These are phyloP conservation scores for Plagiodera versicolora DNA, from an alignment of 2,888 invertebrate genomes.

Conservation along the genomic window DNA sequence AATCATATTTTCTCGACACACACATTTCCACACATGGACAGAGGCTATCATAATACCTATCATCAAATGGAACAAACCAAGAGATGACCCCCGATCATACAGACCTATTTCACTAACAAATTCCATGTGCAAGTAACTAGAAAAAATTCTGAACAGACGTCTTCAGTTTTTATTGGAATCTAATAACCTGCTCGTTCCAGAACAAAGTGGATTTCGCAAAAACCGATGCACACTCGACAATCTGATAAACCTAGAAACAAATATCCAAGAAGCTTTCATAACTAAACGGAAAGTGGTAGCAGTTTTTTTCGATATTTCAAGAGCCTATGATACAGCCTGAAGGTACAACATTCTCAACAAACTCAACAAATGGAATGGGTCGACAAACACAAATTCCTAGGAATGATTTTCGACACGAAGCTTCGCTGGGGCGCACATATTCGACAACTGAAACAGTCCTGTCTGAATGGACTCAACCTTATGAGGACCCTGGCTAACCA, in stretches of 20 bases:
- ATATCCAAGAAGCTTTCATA: background rate
- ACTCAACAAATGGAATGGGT: too few species aligned
- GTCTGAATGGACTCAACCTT: background rate
- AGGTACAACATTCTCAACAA: too few species aligned
- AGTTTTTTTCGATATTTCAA: background rate
- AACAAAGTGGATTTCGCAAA: background rate
- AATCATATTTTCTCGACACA: background rate
- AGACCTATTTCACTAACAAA: conserved; percentile 1
- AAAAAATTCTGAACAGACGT: background rate
- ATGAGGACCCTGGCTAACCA: background rate
- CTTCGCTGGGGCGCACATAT: background rate
- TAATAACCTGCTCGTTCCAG: background rate
- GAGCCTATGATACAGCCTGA: too few species aligned
- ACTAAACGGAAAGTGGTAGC: background rate
- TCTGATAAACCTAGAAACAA: background rate
- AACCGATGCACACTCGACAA: background rate
- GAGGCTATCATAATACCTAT: background rate
- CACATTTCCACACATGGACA: background rate
- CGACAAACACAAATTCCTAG: background rate
- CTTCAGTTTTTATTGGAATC: background rate
- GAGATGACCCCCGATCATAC: background rate
- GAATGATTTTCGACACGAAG: background rate
- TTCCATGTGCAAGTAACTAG: background rate
- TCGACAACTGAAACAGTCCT: background rate
- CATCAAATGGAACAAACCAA: background rate